These are phyloP conservation scores for Periophthalmus magnuspinnatus DNA, from an alignment of 2,797 vertebrate genomes.

Conservation along the genomic window DNA sequence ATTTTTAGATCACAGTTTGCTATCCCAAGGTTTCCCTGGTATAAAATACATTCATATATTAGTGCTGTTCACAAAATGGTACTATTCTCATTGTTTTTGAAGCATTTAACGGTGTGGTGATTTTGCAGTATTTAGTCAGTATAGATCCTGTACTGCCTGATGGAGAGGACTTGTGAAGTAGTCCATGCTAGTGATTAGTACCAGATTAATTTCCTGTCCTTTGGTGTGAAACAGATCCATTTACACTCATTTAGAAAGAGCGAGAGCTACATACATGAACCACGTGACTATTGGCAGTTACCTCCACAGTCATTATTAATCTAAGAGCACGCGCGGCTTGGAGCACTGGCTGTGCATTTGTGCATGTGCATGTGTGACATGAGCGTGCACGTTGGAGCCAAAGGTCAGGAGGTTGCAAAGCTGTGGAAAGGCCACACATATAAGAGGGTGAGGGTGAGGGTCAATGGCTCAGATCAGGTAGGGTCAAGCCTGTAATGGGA, in stretches of 20 bases:
- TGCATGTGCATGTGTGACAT: conserved; percentile 13
- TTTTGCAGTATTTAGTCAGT: conserved; percentile 32
- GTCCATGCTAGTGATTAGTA: conserved; percentile 47
- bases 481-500: conserved; percentile 67
- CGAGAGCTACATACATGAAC: conserved; percentile 29
- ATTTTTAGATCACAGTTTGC: not conserved
- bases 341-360: conserved; percentile 13
- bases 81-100: not conserved
- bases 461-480: conserved; percentile 51
- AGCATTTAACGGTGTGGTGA: conserved; percentile 7
- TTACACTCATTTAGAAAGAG: conserved; percentile 48
- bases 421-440: conserved; percentile 37
- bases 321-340: conserved; percentile 34
- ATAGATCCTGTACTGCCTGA: conserved; percentile 39
- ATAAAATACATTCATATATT: not conserved
- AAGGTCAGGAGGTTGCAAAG: conserved; percentile 39
- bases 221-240: conserved; percentile 54
- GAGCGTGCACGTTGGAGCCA: not conserved
- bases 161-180: conserved; percentile 31
- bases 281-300: conserved; percentile 43
- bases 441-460: conserved; percentile 59
- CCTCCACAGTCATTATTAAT: conserved; percentile 52
- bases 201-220: conserved; percentile 56
- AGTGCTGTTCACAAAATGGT: not conserved
- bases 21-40: not conserved